phyloP scores from a whole-genome alignment of 2,113 vertebrate genomes.

The Boulengeromyrus knoepffleri region DNA sequence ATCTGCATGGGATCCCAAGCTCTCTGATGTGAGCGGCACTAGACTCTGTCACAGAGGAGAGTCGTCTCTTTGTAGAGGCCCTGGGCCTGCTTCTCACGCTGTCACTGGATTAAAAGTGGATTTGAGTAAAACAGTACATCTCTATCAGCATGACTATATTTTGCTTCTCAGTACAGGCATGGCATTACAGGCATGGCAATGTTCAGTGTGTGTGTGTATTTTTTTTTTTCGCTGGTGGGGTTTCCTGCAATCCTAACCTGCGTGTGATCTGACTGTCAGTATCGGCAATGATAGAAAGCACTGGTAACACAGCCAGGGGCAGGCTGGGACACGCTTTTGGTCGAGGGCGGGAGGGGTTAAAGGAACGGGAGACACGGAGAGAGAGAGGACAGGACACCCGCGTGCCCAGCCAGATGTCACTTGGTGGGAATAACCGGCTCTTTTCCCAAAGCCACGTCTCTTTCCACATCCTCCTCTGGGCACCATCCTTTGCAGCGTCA shows the following conservation, averaged over 20 bases:
- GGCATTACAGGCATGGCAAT: not conserved
- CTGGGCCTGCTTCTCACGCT: not conserved
- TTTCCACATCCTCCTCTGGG: not conserved
- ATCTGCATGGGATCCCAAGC: not conserved
- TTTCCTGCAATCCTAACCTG: not conserved
- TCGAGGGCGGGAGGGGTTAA: not conserved
- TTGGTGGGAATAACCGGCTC: not conserved
- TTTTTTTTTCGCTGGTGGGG: not conserved
- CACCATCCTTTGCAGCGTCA: not conserved
- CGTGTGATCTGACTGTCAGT: constrained; percentile 29
- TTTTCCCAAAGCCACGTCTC: not conserved
- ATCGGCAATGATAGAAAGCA: constrained; percentile 38
- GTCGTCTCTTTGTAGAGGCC: not conserved
- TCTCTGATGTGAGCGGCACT: not conserved
- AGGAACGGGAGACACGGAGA: constrained; percentile 7
- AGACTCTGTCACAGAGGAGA: not conserved
- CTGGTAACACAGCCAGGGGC: constrained; percentile 30
- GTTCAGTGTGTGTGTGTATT: not conserved
- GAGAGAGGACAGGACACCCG: constrained; percentile 8
- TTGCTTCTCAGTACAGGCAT: not conserved
- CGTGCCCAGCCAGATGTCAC: not conserved
- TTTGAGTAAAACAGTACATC: not conserved
- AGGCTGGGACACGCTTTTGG: constrained; percentile 35
- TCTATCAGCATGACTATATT: not conserved
- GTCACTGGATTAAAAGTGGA: not conserved